Base-by-base conservation (phyloP, 1,140 invertebrate genomes). In the Parasteatoda tepidariorum region DNA sequence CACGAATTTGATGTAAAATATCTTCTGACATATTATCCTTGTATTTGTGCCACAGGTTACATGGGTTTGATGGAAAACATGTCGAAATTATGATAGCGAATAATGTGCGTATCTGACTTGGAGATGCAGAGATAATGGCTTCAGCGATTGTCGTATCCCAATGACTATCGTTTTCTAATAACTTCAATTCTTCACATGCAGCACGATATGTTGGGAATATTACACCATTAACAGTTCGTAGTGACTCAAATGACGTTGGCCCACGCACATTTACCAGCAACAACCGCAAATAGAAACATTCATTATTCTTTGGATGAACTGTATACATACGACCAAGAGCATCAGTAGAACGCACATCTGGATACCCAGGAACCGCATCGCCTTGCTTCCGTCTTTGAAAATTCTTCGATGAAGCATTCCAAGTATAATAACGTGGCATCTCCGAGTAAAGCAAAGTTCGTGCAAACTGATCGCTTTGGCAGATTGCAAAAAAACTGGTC, bases 101-200 rank as follows among this genome's bases (percentile, higher is more conserved):
- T 38, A 75, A 41, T 38, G 22, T 76, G 11, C 74, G 33, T 38
- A 76, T 64, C 54, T 87, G 75, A 74, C 87, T 66, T 33, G 87
- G 87, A n/a, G 89, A 68, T 15, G 90, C 88, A 67, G 89, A 89
- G 24, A 87, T 67, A 86, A 84, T 71, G 79, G 89, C 88, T 84
- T 90, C 88, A 54, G 70, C 41, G 48, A 90, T 85, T 38, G 87
- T 87, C 3, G 70, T n/a, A n/a, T n/a, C n/a, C n/a, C 74, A 76
- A 38, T 88, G 85, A 11, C 64, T 38, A 83, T 90, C 88, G 78
- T 89, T 84, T 78, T 89, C 86, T 3, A 89, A 34, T 7, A 90
- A 86, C 62, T 86, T 71, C 38, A 88, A 78, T 70, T 81, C 83
- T 78, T 87, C 87, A 86, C 89, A 91, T 41, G 89, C 88, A 61